Evolutionary conservation across 2,113 vertebrate genomes (phyloP), one percentile per base, ranked within the genome.

Genomic region (Embiotoca jacksoni): DNA sequence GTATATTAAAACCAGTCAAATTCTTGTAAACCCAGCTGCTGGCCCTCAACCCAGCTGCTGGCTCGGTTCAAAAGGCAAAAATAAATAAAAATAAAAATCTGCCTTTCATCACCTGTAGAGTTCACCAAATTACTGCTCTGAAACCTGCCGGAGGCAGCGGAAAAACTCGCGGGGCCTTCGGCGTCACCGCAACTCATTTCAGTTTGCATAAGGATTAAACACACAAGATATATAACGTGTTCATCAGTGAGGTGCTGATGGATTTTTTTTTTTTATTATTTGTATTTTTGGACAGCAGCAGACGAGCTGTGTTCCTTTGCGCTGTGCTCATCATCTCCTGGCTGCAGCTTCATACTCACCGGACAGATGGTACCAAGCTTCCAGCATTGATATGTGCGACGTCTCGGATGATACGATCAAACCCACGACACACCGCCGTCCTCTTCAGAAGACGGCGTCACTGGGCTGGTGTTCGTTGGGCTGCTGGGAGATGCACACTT

Each of bases 251-350:
- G 16, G 16, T 52, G 49, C 16, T 52, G 49, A 32, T 31, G 31
- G 53, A 55, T n/a, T 16, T 50, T 6, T 50, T 5, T 5, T 0
- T 14, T 47, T 47, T 5, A 16, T 16, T 49, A 50, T 23, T 23
- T 23, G 23, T 23, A n/a, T 5, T 50, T 50, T 16, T 50, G 49
- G 49, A 50, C 49, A 50, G 41, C 10, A 11, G 3, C 41, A 44
- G 41, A 52, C 16, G 6, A 23, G 4, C 31, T 5, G 23, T 32
- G 9, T 7, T 36, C 35, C 8, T 53, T 1, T 0, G 23, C 0
- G 47, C 2, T 11, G 37, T 23, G 49, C 4, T 52, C 7, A 37
- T 44, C 33, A 50, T 60, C 57, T 60, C 13, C 8, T 50, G 46
- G 47, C 57, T 53, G 47, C 44, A 39, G 68, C 67, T 69, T 44